Percentiles rank a stretch among this genome's conserved stretches.
phyloP scores from a whole-genome alignment of 2,113 vertebrate genomes.

The Hypanus sabinus region DNA sequence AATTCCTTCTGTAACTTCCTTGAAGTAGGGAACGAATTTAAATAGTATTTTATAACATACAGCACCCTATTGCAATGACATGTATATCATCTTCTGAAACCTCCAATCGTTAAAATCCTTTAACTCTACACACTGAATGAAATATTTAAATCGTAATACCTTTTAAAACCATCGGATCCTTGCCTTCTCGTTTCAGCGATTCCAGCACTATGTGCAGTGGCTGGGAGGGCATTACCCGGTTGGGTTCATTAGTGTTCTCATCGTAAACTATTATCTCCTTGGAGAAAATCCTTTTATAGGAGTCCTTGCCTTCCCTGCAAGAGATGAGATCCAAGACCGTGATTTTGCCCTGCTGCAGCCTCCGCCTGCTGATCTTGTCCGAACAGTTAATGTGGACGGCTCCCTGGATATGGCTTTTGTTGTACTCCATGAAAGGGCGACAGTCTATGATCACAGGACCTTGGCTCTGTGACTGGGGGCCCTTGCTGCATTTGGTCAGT shows the following conservation, averaged over 20 bases:
- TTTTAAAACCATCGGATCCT: constrained; percentile 91
- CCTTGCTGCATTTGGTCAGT: constrained; percentile 84
- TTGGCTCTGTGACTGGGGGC: constrained; percentile 71
- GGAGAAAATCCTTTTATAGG: constrained; percentile 95
- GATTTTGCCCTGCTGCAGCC: constrained; percentile 97
- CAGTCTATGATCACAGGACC: constrained; percentile 94
- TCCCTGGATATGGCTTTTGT: constrained; percentile 92
- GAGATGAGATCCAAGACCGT: constrained; percentile 96
- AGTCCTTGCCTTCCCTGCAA: constrained; percentile 88
- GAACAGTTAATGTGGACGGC: constrained; percentile 97
- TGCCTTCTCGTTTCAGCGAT: constrained; percentile 92
- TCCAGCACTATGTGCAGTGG: constrained; percentile 87
- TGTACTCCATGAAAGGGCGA: constrained; percentile 95
- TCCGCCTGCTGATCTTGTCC: constrained; percentile 91
- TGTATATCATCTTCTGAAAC: neutral
- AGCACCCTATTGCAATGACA: neutral
- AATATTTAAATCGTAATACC: constrained; percentile 56
- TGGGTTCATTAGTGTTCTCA: constrained; percentile 85
- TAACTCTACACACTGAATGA: neutral
- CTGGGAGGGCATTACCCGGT: constrained; percentile 79
- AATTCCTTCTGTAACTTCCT: neutral
- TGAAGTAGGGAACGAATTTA: neutral
- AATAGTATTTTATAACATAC: neutral
- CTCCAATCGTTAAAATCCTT: neutral
- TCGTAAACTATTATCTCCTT: constrained; percentile 98